phyloP scores from a whole-genome alignment of 2,113 vertebrate genomes.

The Nesogale talazaci region DNA sequence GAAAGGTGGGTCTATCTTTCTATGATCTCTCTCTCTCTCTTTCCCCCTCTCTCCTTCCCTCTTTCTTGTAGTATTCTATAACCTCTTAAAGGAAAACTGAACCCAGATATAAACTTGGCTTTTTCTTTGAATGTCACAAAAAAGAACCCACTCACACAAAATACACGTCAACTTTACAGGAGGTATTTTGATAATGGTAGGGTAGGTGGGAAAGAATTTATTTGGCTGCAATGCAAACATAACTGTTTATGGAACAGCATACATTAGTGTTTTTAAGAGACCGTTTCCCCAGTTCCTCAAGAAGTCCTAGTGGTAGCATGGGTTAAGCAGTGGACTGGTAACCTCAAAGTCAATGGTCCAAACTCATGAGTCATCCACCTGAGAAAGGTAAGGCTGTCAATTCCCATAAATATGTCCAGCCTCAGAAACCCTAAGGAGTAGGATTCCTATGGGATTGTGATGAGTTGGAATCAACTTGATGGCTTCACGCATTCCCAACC shows the following conservation, averaged over 20 bases:
- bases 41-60: neutral
- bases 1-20: neutral
- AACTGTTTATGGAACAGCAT: neutral
- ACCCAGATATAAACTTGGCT: neutral
- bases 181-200: neutral
- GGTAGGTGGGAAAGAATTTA: neutral
- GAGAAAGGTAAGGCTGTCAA: too few relatives aligned
- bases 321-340: too few relatives aligned
- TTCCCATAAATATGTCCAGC: too few relatives aligned
- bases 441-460: too few relatives aligned
- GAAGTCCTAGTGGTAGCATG: too few relatives aligned
- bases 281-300: neutral
- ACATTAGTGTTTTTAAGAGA: neutral
- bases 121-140: conserved; percentile 1
- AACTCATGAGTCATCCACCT: too few relatives aligned
- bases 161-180: neutral
- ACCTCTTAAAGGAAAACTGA: neutral
- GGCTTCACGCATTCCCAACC: neutral
- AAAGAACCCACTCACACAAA: neutral
- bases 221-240: conserved; percentile 17
- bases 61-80: neutral
- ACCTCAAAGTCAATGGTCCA: too few relatives aligned
- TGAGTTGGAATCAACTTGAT: too few relatives aligned
- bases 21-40: too few relatives aligned
- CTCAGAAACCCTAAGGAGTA: too few relatives aligned